phyloP scores from a whole-genome alignment of 2,888 invertebrate species.

The Drosophila recens region DNA sequence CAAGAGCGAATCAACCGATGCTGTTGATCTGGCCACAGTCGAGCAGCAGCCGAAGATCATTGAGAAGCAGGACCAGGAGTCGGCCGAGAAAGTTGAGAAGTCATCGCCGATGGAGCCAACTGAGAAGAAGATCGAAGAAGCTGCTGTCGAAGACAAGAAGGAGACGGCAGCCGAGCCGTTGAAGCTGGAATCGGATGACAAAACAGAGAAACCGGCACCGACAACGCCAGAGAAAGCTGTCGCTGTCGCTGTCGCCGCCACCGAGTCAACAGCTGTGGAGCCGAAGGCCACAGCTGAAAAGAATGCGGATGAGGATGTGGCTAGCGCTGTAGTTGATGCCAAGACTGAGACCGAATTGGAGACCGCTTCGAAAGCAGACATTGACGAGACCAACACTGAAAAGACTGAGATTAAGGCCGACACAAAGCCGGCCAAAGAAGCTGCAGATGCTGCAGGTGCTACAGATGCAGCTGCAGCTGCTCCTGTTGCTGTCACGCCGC shows the following conservation, averaged over 20 bases:
- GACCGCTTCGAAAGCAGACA: slow-evolving; percentile 23
- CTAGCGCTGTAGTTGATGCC: slow-evolving; percentile 26
- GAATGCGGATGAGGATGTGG: slow-evolving; percentile 6
- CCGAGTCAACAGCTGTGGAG: slow-evolving; percentile 15
- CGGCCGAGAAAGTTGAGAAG: slow-evolving; percentile 27
- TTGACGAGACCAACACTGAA: slow-evolving; percentile 34
- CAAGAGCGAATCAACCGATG: slow-evolving; percentile 24
- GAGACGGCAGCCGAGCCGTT: background rate
- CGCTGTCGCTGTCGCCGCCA: background rate
- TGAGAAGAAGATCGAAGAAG: slow-evolving; percentile 16
- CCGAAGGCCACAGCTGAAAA: slow-evolving; percentile 9
- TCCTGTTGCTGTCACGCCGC: slow-evolving; percentile 4
- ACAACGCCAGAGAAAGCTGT: slow-evolving; percentile 28
- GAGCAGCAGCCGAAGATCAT: slow-evolving; percentile 51
- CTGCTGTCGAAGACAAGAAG: slow-evolving; percentile 5
- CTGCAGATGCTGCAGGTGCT: background rate
- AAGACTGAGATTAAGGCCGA: slow-evolving; percentile 58
- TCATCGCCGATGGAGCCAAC: background rate
- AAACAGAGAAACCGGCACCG: slow-evolving; percentile 14
- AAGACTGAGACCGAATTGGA: slow-evolving; percentile 43
- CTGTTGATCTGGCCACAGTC: slow-evolving; percentile 14
- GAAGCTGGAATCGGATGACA: slow-evolving; percentile 30
- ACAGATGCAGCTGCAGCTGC: slow-evolving; percentile 7
- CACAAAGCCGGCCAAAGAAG: slow-evolving; percentile 14
- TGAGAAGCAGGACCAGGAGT: slow-evolving; percentile 65